Base-by-base conservation (phyloP, 2,888 invertebrate species). In the Eilema griseolum region DNA sequence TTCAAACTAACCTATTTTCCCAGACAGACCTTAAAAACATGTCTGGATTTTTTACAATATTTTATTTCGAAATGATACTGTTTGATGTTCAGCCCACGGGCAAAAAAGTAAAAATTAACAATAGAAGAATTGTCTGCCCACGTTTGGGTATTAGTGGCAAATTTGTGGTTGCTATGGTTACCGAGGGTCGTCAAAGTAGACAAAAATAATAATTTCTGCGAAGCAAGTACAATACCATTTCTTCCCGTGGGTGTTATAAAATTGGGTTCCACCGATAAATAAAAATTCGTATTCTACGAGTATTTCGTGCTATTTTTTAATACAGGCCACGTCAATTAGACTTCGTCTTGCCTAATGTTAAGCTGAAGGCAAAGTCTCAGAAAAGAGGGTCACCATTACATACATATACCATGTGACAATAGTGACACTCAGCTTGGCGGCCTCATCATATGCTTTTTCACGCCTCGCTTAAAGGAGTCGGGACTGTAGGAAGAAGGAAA, bases 131-230 rank as follows among this genome's bases (percentile, higher is more conserved):
- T 41, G 23, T 69, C 70, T 31, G 67, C 72, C 68, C 41, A 60
- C 46, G n/a, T 28, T 70, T 14, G 7, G 11, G 33, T 37, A 23
- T 64, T 61, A 12, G 64, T 61, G 66, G 68, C 20, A 64, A 74
- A 73, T 52, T 77, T 80, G 79, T 80, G 79, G 86, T 86, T 72
- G 75, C 64, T 76, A 85, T 81, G 82, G 72, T 67, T 74, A 83
- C 86, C 68, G 71, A 75, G 75, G 70, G 70, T 72, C 60, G 41
- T 37, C 66, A n/a, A 66, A 72, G 65, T 71, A 77, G 52, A 10
- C 10, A 52, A 1, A 20, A n/a, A 52, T 20, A 20, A 52, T n/a
- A 7, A 46, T 20, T 46, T 46, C 46, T 20, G 20, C 20, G 46
- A 16, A 41, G n/a, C n/a, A n/a, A n/a, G 2, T 46, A 7, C 46